Evolutionary conservation across 1,140 invertebrate species (phyloP).

Genomic region (Pygmarrhopalites habei): DNA sequence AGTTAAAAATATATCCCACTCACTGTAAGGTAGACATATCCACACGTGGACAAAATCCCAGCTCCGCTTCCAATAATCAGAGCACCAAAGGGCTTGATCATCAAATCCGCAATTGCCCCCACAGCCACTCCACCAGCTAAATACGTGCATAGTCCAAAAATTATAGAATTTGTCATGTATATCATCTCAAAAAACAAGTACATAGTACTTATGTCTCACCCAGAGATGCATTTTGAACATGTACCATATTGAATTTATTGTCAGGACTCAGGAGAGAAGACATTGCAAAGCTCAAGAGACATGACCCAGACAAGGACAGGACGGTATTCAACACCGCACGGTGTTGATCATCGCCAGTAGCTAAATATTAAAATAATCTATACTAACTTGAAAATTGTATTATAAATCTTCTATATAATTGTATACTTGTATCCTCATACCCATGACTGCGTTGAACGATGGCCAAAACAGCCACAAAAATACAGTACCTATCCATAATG

Average conservation of each 20-base stretch:
- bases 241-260: constrained; percentile 82
- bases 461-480: constrained; percentile 97
- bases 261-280: constrained; percentile 69
- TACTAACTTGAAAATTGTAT: no score
- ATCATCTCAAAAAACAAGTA: neutral
- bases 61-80: constrained; percentile 72
- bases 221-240: constrained; percentile 83
- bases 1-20: no score
- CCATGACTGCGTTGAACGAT: constrained; percentile 81
- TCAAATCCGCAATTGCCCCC: constrained; percentile 58
- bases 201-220: neutral
- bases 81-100: constrained; percentile 78
- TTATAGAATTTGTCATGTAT: no score
- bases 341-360: constrained; percentile 63
- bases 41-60: constrained; percentile 72
- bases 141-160: no score
- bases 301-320: constrained; percentile 71
- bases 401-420: no score
- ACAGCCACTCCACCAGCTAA: constrained; percentile 63
- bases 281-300: constrained; percentile 72
- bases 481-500: constrained; percentile 73
- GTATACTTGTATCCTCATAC: no score
- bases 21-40: constrained; percentile 79
- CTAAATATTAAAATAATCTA: no score
- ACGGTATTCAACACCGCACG: constrained; percentile 90